Percentiles rank a stretch among this genome's conserved stretches.
phyloP scores from a whole-genome alignment of 2,797 vertebrate species.

The Betta splendens region DNA sequence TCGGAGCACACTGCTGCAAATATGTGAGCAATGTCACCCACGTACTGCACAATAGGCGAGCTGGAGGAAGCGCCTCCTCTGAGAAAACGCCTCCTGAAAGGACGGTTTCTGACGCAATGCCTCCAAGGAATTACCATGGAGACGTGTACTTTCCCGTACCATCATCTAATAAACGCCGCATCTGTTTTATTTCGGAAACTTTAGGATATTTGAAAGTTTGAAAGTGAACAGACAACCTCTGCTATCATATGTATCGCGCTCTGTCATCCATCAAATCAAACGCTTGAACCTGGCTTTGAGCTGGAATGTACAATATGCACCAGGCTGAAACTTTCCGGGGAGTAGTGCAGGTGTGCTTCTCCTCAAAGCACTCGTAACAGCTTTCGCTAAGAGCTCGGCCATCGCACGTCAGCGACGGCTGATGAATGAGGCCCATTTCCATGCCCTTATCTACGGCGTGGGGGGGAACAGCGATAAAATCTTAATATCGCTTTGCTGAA shows the following conservation, averaged over 20 bases:
- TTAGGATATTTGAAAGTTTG: constrained; percentile 4
- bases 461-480: constrained; percentile 29
- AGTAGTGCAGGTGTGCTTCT: constrained; percentile 64
- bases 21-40: constrained; percentile 34
- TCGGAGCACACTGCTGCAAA: constrained; percentile 21
- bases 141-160: neutral
- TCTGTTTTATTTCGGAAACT: neutral
- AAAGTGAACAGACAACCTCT: constrained; percentile 18
- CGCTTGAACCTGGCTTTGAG: constrained; percentile 11
- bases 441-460: constrained; percentile 25
- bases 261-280: constrained; percentile 22
- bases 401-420: constrained; percentile 35
- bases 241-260: constrained; percentile 15
- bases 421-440: constrained; percentile 47
- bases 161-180: constrained; percentile 20
- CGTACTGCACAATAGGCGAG: neutral
- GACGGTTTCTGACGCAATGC: constrained; percentile 26
- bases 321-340: constrained; percentile 23
- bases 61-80: constrained; percentile 5
- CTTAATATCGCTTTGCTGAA: constrained; percentile 33
- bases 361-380: constrained; percentile 24
- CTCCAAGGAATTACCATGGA: neutral
- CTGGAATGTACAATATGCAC: constrained; percentile 51
- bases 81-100: constrained; percentile 39
- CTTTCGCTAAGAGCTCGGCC: constrained; percentile 8